Conservation (phyloP, 2,113 vertebrate species). For the human region GRCh38 chr18:7628501-7629000, state of each 20-base stretch:
- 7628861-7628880: background rate
- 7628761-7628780: background rate
- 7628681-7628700: background rate
- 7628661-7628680: background rate
- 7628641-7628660: conserved; percentile 11
- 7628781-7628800: background rate
- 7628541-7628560: conserved; percentile 49
- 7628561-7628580: conserved; percentile 13
- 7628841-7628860: background rate
- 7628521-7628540: conserved; percentile 38
- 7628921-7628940: background rate
- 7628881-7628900: background rate
- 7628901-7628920: background rate
- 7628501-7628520: conserved; percentile 57
- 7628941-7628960: background rate
- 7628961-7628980: background rate
- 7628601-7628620: conserved; percentile 6
- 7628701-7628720: background rate
- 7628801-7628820: background rate
- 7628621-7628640: background rate
- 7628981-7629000: background rate
- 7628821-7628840: background rate
- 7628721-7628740: background rate
- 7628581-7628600: conserved; percentile 41
- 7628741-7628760: background rate